Conservation (phyloP, 2,888 invertebrate genomes). For the Danaus chrysippus region DNA sequence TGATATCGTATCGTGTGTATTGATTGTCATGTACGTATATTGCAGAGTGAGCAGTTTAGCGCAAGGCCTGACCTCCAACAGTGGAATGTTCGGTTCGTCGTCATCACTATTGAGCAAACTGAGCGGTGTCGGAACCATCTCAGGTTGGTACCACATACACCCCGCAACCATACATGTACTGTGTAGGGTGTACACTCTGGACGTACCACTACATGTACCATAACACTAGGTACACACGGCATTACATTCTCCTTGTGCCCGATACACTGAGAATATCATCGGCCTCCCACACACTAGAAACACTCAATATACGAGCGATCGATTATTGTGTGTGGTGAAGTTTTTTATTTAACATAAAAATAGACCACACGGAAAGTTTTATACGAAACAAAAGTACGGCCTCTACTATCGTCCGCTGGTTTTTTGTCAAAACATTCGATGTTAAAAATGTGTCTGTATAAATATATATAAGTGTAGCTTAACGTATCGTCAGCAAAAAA, state of each 20-base stretch:
- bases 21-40: conserved; percentile 41
- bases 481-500: background rate
- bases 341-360: too few species aligned
- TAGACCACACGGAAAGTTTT: too few species aligned
- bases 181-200: too few species aligned
- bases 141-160: conserved; percentile 59
- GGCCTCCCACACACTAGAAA: too few species aligned
- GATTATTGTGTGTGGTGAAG: too few species aligned
- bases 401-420: too few species aligned
- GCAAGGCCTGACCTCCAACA: conserved; percentile 81
- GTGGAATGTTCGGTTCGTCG: conserved; percentile 86
- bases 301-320: too few species aligned
- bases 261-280: too few species aligned
- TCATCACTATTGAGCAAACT: conserved; percentile 81
- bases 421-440: background rate
- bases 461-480: background rate
- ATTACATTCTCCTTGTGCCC: too few species aligned
- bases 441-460: background rate
- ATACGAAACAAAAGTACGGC: too few species aligned
- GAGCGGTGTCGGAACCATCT: conserved; percentile 73
- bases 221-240: too few species aligned
- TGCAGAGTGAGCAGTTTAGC: conserved; percentile 77
- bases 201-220: too few species aligned
- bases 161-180: conserved; percentile 27
- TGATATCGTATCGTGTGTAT: conserved; percentile 26